Percentiles rank a stretch among this genome's conserved stretches.
Evolutionary conservation across 2,113 vertebrate species (phyloP).

Genomic region (Pollachius pollachius): DNA sequence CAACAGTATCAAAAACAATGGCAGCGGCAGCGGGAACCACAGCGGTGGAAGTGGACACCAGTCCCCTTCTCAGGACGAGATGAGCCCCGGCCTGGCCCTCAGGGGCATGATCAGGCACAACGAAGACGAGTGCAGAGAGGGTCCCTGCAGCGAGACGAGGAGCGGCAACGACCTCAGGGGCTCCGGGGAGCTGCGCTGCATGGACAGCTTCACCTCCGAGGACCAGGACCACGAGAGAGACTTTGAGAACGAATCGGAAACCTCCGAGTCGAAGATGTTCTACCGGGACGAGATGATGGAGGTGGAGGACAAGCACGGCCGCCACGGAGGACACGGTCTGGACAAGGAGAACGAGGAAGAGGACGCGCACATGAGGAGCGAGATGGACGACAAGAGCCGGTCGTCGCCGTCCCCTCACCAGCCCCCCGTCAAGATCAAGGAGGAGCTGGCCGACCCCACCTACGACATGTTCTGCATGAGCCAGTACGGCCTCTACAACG

Average conservation of each 20-base stretch:
- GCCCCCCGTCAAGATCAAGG: slow-evolving; percentile 91
- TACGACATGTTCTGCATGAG: slow-evolving; percentile 99
- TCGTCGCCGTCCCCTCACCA: slow-evolving; percentile 83
- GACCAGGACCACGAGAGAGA: slow-evolving; percentile 96
- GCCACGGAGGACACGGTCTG: slow-evolving; percentile 43
- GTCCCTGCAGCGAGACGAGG: slow-evolving; percentile 73
- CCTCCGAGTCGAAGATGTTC: slow-evolving; percentile 91
- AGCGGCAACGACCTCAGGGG: slow-evolving; percentile 62
- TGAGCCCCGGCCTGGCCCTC: slow-evolving; percentile 89
- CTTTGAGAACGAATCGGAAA: slow-evolving; percentile 97
- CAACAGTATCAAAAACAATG: slow-evolving; percentile 84
- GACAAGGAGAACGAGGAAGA: slow-evolving; percentile 66
- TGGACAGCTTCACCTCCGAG: slow-evolving; percentile 95
- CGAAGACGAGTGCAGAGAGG: slow-evolving; percentile 76
- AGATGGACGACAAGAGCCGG: slow-evolving; percentile 83
- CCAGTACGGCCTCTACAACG: slow-evolving; percentile 97
- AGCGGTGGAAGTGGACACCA: slow-evolving; percentile 88
- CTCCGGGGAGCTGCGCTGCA: slow-evolving; percentile 83
- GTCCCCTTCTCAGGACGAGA: slow-evolving; percentile 92
- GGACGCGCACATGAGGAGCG: slow-evolving; percentile 70
- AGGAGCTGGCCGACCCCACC: slow-evolving; percentile 94
- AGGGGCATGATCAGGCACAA: slow-evolving; percentile 88
- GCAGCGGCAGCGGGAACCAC: slow-evolving; percentile 81
- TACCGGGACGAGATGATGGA: slow-evolving; percentile 88
- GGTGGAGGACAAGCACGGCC: slow-evolving; percentile 77